A percentile compares a stretch with the other conserved stretches of the same genome.
Conservation (phyloP, 2,888 invertebrate genomes). For the Hydrotaea diabolus region DNA sequence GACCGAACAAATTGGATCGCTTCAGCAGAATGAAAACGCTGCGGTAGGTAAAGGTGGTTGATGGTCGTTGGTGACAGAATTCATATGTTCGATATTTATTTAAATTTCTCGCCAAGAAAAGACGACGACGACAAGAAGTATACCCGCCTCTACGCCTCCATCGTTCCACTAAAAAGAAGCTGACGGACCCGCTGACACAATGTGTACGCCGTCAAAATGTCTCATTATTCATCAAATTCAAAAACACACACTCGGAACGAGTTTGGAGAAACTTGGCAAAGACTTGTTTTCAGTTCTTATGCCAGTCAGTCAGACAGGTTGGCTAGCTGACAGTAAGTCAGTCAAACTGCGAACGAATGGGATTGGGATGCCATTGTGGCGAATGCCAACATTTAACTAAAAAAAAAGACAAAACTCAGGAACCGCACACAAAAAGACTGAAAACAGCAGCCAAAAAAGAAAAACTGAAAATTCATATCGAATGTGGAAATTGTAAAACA, state of each 20-base stretch:
- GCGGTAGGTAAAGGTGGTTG: slow-evolving; percentile 43
- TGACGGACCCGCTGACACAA: slow-evolving; percentile 54
- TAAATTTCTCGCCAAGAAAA: not conserved
- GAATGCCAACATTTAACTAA: slow-evolving; percentile 55
- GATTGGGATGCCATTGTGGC: slow-evolving; percentile 17
- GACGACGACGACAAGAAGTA: not conserved
- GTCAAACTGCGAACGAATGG: slow-evolving; percentile 41
- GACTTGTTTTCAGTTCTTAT: slow-evolving; percentile 5
- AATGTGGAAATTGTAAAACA: slow-evolving; percentile 17
- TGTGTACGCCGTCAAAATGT: slow-evolving; percentile 64
- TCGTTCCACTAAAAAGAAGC: not conserved
- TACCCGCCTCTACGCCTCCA: not conserved
- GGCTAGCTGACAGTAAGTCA: slow-evolving; percentile 51
- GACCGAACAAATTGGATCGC: not conserved
- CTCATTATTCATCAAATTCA: slow-evolving; percentile 61
- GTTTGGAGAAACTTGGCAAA: slow-evolving; percentile 57
- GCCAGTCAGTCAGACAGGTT: not conserved
- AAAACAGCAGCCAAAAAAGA: not conserved
- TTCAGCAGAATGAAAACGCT: slow-evolving; percentile 15
- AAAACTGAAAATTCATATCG: not conserved
- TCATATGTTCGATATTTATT: slow-evolving; percentile 43
- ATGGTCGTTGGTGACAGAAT: slow-evolving; percentile 38
- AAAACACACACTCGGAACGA: slow-evolving; percentile 41
- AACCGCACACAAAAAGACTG: not conserved
- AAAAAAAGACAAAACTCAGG: not conserved